phyloP scores from a whole-genome alignment of 2,888 invertebrate genomes.

The Lepidocyrtinus sp. region DNA sequence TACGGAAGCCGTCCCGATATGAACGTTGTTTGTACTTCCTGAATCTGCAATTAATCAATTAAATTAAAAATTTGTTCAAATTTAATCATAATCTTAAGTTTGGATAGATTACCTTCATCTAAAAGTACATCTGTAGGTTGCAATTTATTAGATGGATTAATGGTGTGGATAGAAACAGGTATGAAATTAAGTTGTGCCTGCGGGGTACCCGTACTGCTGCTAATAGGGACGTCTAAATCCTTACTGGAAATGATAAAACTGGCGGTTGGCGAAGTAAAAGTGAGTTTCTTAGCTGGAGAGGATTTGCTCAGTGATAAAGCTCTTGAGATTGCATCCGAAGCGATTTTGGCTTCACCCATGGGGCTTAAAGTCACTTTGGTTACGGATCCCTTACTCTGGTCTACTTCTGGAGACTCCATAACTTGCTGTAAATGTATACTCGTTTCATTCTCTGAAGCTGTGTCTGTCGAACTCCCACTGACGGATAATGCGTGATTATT shows the following conservation, averaged over 20 bases:
- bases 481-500: conserved; percentile 22
- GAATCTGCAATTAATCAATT: not conserved
- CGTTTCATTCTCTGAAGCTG: conserved; percentile 52
- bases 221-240: not conserved
- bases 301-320: conserved; percentile 42
- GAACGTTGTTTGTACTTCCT: not conserved
- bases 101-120: conserved; percentile 29
- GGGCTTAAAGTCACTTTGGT: conserved; percentile 40
- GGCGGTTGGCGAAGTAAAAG: conserved; percentile 31
- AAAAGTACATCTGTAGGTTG: conserved; percentile 15
- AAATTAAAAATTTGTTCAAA: not conserved
- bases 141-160: not conserved
- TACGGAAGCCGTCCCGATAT: not conserved
- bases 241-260: conserved; percentile 6
- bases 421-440: conserved; percentile 16
- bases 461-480: conserved; percentile 59
- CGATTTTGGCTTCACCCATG: conserved; percentile 36
- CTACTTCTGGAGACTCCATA: conserved; percentile 35
- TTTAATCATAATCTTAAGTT: not conserved
- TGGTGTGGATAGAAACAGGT: conserved; percentile 28
- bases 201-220: not conserved
- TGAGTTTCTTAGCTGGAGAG: conserved; percentile 32
- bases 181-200: not conserved
- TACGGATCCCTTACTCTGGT: conserved; percentile 11
- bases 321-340: conserved; percentile 47